phyloP scores from a whole-genome alignment of 30 jellyfish, hydroid and myxozoan species.

The Aurelia sp. region DNA sequence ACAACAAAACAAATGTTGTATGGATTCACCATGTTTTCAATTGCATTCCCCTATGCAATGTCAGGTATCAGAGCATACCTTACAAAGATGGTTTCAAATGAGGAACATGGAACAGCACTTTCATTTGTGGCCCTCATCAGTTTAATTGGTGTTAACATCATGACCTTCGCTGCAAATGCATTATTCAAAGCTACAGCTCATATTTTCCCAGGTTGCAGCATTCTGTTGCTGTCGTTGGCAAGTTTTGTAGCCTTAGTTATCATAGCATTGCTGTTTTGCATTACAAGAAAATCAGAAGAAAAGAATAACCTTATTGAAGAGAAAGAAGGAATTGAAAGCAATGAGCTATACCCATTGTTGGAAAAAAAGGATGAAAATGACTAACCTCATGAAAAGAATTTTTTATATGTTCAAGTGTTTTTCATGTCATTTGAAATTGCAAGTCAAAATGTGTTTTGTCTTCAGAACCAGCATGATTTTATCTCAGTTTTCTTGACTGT shows the following conservation, averaged over 20 bases:
- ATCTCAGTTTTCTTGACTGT: too few species aligned
- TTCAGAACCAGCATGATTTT: too few species aligned
- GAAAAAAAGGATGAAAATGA: background rate
- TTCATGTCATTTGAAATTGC: too few species aligned
- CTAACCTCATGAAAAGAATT: too few species aligned
- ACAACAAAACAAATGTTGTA: constrained; percentile 1
- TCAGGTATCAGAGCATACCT: constrained; percentile 52
- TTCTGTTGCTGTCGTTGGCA: constrained; percentile 44
- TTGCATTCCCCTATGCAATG: constrained; percentile 67
- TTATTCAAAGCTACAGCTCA: constrained; percentile 53
- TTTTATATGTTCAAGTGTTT: too few species aligned
- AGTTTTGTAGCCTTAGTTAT: constrained; percentile 16
- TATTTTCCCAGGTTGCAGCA: constrained; percentile 54
- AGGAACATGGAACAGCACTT: constrained; percentile 62
- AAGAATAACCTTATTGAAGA: background rate
- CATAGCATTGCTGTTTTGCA: background rate
- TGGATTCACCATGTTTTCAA: constrained; percentile 24
- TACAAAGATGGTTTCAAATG: constrained; percentile 49
- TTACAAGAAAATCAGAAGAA: background rate
- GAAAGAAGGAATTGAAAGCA: background rate
- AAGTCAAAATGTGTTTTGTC: too few species aligned
- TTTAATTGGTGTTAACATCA: constrained; percentile 35
- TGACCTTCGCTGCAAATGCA: constrained; percentile 51
- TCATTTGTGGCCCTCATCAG: constrained; percentile 60
- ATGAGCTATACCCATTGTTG: background rate